Base-by-base conservation (phyloP, 92 coral and sea anemone species). In the Zoanthus sociatus region DNA sequence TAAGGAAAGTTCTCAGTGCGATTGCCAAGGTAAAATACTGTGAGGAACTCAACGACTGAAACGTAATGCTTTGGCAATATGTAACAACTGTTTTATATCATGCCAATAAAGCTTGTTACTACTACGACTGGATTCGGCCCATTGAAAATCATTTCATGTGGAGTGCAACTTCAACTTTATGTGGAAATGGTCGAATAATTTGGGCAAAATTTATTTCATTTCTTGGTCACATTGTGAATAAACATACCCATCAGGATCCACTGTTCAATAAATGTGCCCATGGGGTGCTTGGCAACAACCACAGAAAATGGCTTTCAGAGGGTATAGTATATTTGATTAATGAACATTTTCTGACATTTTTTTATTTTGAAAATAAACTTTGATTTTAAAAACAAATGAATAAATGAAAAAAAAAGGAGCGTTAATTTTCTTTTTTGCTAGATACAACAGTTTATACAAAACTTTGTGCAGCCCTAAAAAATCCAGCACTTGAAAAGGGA, bases 201-300 rank as follows among this genome's bases (percentile, higher is more conserved):
- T 89, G 82, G 94, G 92, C 94, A 10, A 92, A 92, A 45, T 92
- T 89, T 21, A 77, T 73, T 15, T 92, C 94, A 9, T 48, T 48
- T 48, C 53, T 48, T 48, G 53, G 53, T 48, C 53, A 48, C 94
- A 91, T 76, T 37, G 53, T 60, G 67, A n/a, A 60, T 14, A 60
- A 60, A 60, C 18, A 60, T 12, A 63, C 68, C 66, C 86, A 88
- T 26, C 71, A 77, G 51, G 89, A 90, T 81, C 90, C 91, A 48
- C 76, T 84, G 6, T 88, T 91, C 71, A 77, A 87, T 21, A 87
- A 88, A 85, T 90, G 93, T 90, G 91, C 88, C 26, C 91, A 87
- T 90, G 91, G 91, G 20, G 93, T 88, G 3, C 73, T 48, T 48
- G 53, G 53, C 53, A 48, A 48, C 53, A 48, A 48, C 53, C 53